These are phyloP conservation scores for Anabas testudineus DNA, from an alignment of 2,797 vertebrate species.

Conservation along the genomic window DNA sequence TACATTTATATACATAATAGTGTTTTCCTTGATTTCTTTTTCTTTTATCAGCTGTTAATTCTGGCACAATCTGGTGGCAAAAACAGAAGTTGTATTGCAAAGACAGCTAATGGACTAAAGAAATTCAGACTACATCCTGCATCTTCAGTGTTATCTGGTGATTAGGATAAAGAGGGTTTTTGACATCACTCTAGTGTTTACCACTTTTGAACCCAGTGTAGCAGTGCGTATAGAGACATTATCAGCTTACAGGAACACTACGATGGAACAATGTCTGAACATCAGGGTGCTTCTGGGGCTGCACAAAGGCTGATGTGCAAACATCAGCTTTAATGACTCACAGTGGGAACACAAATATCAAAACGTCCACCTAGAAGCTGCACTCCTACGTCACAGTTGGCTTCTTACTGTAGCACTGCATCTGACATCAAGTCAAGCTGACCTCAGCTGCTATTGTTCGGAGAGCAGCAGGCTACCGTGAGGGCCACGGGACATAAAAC, in stretches of 20 bases:
- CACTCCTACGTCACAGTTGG: slow-evolving; percentile 19
- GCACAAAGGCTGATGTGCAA: slow-evolving; percentile 10
- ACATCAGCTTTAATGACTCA: slow-evolving; percentile 14
- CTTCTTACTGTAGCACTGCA: background rate
- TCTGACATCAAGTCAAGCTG: slow-evolving; percentile 15
- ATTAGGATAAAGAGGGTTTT: slow-evolving; percentile 7
- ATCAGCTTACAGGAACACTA: background rate
- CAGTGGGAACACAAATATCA: slow-evolving; percentile 8
- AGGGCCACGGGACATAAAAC: background rate
- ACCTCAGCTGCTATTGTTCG: slow-evolving; percentile 18
- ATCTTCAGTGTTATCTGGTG: slow-evolving; percentile 3
- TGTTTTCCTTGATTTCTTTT: background rate
- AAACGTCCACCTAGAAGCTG: slow-evolving; percentile 25
- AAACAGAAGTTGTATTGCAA: background rate
- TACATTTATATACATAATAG: slow-evolving; percentile 5
- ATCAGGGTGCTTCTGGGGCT: slow-evolving; percentile 7
- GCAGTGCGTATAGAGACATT: background rate
- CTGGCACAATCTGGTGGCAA: background rate
- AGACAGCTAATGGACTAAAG: background rate
- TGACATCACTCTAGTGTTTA: slow-evolving; percentile 3
- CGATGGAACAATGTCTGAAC: slow-evolving; percentile 11
- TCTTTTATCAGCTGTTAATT: slow-evolving; percentile 1
- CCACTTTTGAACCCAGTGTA: slow-evolving; percentile 2
- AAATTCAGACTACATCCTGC: background rate
- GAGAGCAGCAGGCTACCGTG: background rate